Base-by-base conservation (phyloP, 1,140 invertebrate genomes). In the Plectrocnemia conspersa region DNA sequence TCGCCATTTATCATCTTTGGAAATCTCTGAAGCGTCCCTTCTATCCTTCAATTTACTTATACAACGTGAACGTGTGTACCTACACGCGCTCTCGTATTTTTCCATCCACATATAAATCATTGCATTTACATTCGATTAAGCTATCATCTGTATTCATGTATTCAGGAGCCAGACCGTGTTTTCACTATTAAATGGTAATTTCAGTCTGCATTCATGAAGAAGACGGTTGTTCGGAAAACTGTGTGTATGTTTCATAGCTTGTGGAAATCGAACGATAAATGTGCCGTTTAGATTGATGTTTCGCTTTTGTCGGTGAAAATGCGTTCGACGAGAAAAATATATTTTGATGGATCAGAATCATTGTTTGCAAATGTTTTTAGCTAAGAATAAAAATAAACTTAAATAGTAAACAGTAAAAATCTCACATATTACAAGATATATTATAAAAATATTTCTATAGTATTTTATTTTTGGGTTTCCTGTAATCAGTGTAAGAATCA, bases 131-230 rank as follows among this genome's bases (percentile, higher is more conserved):
- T 49, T 24, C 45, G 24, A 54, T 58, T 49, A 50, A 18, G 32
- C 29, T 23, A n/a, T 29, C 19, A 45, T 58, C 32, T 27, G 19
- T 50, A 58, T 47, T 53, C 56, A 58, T 58, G 41, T 58, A 58
- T 58, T 58, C 50, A 23, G 18, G n/a, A 18, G 11, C 11, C 22
- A 11, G 41, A 18, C 18, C 24, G 15, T 29, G 29, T 46, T 36
- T 47, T 38, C 16, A 27, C 13, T 19, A 54, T 58, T 54, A 58
- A 58, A 58, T 58, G 56, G 42, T 58, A 53, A 58, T 54, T 54
- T 53, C 41, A 53, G 54, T 52, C 54, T 11, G 38, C 7, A n/a
- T 24, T 18, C 3, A 56, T 56, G 32, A 56, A 52, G 27, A 19
- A n/a, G n/a, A n/a, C 33, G 3, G 3, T 29, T 4, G 22, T 3